Conservation (phyloP, 2,888 invertebrate species). For the Tipula helvola region DNA sequence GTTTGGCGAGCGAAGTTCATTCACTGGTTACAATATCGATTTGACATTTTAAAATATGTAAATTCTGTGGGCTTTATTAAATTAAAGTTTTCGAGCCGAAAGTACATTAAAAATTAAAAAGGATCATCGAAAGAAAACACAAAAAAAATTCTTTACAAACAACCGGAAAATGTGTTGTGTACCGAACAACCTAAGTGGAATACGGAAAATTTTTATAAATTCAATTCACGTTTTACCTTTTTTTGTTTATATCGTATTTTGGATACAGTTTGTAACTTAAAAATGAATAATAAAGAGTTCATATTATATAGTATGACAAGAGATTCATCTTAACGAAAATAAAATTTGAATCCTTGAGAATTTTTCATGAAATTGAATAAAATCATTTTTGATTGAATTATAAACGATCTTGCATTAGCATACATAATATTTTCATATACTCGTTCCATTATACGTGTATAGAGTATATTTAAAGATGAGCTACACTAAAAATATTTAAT, state of each 20-base stretch:
- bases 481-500: not conserved
- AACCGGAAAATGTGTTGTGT: not conserved
- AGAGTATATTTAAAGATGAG: not conserved
- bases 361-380: not conserved
- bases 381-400: not conserved
- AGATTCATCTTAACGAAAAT: not conserved
- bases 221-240: slow-evolving; percentile 4
- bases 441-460: not conserved
- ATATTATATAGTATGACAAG: not conserved
- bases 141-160: not conserved
- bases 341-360: not conserved
- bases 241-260: not conserved
- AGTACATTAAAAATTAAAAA: not conserved
- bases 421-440: not conserved
- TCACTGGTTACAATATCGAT: not conserved
- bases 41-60: not conserved
- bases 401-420: not conserved
- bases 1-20: not conserved
- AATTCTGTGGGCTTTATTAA: not conserved
- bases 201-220: not conserved
- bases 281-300: not conserved
- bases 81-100: not conserved
- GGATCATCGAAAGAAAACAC: not conserved
- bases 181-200: not conserved
- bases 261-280: not conserved